Base-by-base conservation (phyloP, 2,888 invertebrate species). In the Drosophila mettleri region DNA sequence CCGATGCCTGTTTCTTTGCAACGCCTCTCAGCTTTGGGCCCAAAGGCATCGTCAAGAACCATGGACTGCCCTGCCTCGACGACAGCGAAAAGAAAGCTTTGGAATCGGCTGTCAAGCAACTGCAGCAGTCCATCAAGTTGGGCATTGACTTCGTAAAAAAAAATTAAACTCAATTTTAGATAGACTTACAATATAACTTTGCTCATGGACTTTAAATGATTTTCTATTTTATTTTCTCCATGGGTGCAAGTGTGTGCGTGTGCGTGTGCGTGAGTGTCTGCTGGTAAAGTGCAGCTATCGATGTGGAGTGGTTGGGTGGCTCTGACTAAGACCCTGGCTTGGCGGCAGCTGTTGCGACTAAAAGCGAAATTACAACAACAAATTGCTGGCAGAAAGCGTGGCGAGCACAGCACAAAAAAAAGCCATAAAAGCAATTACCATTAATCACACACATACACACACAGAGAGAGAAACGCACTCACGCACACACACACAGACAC, bases 1-100 rank as follows among this genome's bases (percentile, higher is more conserved):
- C 98, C 0, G 97, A 97, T 70, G 95, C 97, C 0, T 93, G 94
- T 48, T 99, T 97, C 93, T 99, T 99, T 93, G 95, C 99, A 1
- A 98, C 96, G 46, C 98, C 98, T 7, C 90, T 99, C 38, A 92
- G 96, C 14, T 93, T 99, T 69, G 97, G 97, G 0, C 45, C 45
- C 5, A 34, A 49, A 0, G 99, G 99, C 41, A 93, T 98, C 2
- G 96, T 96, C 90, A 96, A 97, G 94, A 98, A 98, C 93, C 94
- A 98, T 59, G 98, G 98, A 12, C 93, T 96, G 77, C 98, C 98
- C 20, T 94, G 95, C 81, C 93, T 99, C 60, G 96, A 95, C 88
- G 94, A 52, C 1, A 98, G 93, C 92, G 99, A 99, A 91, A 80
- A 93, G 80, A 93, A 95, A 65, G 93, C 98, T 12, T 93, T 99